Evolutionary conservation across 2,888 invertebrate genomes (phyloP).

Genomic region (Liposcelis brunnea): DNA sequence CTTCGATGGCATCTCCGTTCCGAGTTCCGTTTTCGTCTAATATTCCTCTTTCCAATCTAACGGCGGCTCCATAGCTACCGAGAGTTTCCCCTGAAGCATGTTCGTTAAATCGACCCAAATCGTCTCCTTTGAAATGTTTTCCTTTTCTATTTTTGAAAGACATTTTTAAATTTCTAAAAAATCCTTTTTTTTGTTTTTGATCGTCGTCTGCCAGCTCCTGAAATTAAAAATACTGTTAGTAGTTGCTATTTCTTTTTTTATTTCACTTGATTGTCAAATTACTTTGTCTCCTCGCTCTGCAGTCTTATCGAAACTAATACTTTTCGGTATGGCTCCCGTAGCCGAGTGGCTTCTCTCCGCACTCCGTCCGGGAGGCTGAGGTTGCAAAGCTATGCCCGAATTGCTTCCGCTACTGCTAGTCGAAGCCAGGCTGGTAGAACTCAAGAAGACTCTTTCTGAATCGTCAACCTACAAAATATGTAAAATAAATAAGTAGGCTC

Average conservation of each 20-base stretch:
- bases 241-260: neutral
- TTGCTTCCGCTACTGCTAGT: conserved; percentile 31
- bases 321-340: conserved; percentile 78
- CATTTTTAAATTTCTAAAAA: conserved; percentile 55
- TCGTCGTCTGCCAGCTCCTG: conserved; percentile 34
- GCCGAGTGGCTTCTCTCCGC: conserved; percentile 29
- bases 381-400: conserved; percentile 19
- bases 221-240: conserved; percentile 8
- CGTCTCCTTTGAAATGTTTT: conserved; percentile 12
- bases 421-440: conserved; percentile 38
- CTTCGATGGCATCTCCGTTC: conserved; percentile 39
- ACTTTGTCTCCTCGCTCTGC: conserved; percentile 58
- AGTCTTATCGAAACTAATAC: conserved; percentile 79
- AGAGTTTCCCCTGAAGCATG: no score
- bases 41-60: conserved; percentile 19
- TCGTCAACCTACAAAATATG: neutral
- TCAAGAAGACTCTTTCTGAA: conserved; percentile 26
- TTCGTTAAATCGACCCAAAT: conserved; percentile 10
- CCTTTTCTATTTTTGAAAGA: conserved; percentile 34
- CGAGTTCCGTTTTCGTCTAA: conserved; percentile 25
- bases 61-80: conserved; percentile 16
- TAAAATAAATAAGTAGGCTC: no score
- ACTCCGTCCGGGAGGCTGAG: no score
- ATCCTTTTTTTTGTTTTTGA: conserved; percentile 39
- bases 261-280: conserved; percentile 12